Conservation (phyloP, 2,113 vertebrate genomes). For the Tachysurus vachellii region DNA sequence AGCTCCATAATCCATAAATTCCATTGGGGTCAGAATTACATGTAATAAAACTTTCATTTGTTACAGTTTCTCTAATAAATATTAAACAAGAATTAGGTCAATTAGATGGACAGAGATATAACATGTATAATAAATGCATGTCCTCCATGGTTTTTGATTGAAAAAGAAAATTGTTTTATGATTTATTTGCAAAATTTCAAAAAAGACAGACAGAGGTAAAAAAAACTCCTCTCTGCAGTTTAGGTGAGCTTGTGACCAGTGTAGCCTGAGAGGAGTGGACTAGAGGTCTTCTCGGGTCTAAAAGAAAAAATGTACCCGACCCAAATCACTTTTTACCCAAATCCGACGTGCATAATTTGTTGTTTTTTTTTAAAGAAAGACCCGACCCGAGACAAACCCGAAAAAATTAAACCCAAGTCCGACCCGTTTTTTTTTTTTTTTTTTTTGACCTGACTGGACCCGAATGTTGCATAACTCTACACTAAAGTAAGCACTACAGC, state of each 20-base stretch:
- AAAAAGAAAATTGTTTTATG: neutral
- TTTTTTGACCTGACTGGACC: too few species aligned
- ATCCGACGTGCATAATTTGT: too few species aligned
- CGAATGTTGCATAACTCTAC: too few species aligned
- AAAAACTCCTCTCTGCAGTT: neutral
- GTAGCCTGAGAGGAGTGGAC: neutral
- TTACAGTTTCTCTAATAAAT: neutral
- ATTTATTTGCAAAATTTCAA: neutral
- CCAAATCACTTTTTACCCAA: too few species aligned
- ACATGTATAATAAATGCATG: neutral
- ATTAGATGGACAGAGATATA: neutral
- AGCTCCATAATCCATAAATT: neutral
- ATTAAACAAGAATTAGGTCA: neutral
- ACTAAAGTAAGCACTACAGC: too few species aligned
- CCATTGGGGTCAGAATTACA: neutral
- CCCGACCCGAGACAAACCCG: too few species aligned
- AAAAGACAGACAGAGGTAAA: neutral
- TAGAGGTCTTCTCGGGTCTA: too few species aligned
- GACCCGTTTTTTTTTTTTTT: too few species aligned
- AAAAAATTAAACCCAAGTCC: too few species aligned
- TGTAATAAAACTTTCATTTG: neutral
- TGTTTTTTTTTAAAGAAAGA: too few species aligned
- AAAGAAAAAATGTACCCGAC: too few species aligned
- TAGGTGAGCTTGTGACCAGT: too few species aligned
- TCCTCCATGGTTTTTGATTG: neutral